phyloP scores from a whole-genome alignment of 2,113 vertebrate species.

The Plestiodon gilberti region DNA sequence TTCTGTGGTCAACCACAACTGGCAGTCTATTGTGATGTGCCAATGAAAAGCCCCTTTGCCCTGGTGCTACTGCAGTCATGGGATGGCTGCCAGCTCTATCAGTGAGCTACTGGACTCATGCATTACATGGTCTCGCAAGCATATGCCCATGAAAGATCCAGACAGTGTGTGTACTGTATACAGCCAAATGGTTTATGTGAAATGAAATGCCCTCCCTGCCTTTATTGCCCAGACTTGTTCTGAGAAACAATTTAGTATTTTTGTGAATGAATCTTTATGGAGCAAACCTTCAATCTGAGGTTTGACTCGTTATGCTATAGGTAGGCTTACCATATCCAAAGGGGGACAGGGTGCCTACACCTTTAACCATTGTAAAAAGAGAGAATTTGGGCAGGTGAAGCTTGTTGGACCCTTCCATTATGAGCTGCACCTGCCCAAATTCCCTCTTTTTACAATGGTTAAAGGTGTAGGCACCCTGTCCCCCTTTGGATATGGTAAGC shows the following conservation, averaged over 20 bases:
- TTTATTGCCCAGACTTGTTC: neutral
- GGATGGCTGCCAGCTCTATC: neutral
- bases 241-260: neutral
- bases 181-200: neutral
- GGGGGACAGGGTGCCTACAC: too few relatives aligned
- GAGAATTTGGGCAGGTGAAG: too few relatives aligned
- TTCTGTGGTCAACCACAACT: neutral
- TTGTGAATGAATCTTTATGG: neutral
- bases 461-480: too few relatives aligned
- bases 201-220: neutral
- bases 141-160: neutral
- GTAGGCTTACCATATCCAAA: too few relatives aligned
- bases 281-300: neutral
- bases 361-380: too few relatives aligned
- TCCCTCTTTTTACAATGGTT: too few relatives aligned
- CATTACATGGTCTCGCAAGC: neutral
- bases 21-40: neutral
- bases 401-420: too few relatives aligned
- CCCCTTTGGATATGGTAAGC: too few relatives aligned
- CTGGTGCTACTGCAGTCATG: neutral
- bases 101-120: neutral
- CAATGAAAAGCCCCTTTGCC: neutral
- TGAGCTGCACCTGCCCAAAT: too few relatives aligned
- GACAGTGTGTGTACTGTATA: too few relatives aligned
- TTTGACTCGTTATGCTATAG: neutral